Conservation (phyloP, 1,140 invertebrate species). For the Procambarus clarkii region DNA sequence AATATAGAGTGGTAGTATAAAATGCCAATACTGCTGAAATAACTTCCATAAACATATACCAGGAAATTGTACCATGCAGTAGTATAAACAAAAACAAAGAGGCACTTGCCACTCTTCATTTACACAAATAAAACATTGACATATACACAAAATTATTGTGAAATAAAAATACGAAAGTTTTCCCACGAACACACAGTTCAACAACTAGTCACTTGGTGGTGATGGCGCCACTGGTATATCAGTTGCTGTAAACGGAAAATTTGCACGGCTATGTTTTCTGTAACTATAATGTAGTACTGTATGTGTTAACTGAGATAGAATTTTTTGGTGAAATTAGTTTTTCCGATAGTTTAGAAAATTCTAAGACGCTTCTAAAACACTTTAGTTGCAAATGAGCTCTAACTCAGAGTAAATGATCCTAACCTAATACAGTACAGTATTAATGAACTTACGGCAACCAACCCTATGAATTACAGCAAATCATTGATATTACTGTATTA, state of each 20-base stretch:
- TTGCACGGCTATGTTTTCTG: not conserved
- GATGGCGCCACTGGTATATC: not conserved
- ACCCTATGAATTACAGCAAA: not conserved
- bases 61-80: not conserved
- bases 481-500: constrained; percentile 1
- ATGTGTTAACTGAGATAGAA: not conserved
- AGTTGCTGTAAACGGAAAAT: not conserved
- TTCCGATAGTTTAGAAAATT: not conserved
- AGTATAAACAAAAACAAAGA: constrained; percentile 2
- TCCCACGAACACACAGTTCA: not conserved
- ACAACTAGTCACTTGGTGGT: constrained; percentile 4
- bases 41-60: not conserved
- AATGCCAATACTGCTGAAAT: not conserved
- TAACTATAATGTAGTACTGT: constrained; percentile 1
- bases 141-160: too few relatives aligned
- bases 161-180: too few relatives aligned
- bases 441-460: not conserved
- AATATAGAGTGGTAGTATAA: not conserved
- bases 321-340: not conserved
- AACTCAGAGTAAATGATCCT: not conserved
- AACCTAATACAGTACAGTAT: not conserved
- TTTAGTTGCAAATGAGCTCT: not conserved
- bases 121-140: too few relatives aligned
- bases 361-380: not conserved
- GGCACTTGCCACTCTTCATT: too few relatives aligned